Percentiles rank a stretch among this genome's conserved stretches.
phyloP scores from a whole-genome alignment of 2,888 invertebrate species.

The Ophion costatus region DNA sequence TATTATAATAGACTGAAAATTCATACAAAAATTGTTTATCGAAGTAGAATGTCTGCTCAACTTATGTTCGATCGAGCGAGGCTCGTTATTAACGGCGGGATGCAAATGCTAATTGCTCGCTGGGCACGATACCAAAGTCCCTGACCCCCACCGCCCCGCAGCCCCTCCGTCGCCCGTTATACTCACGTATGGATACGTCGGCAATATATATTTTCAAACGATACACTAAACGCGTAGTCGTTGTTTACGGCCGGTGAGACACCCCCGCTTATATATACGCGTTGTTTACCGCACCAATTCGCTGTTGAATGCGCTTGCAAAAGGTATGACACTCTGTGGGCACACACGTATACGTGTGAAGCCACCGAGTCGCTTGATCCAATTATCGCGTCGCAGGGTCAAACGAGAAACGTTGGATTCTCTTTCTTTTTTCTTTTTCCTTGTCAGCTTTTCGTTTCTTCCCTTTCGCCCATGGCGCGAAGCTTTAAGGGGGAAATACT shows the following conservation, averaged over 20 bases:
- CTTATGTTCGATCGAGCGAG: constrained; percentile 49
- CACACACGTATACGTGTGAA: constrained; percentile 14
- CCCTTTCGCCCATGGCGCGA: too few species aligned
- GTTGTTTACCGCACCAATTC: neutral
- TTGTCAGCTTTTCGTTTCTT: too few species aligned
- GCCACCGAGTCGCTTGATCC: constrained; percentile 52
- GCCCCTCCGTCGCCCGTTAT: neutral
- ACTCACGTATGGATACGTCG: constrained; percentile 6
- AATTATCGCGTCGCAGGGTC: constrained; percentile 45
- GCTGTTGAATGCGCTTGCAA: constrained; percentile 32
- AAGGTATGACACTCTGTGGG: neutral
- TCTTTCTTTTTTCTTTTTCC: constrained; percentile 4
- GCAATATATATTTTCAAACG: constrained; percentile 49
- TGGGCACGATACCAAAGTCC: constrained; percentile 42
- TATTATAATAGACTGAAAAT: neutral
- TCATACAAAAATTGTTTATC: constrained; percentile 15
- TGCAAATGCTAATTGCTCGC: constrained; percentile 62
- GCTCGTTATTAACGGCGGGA: constrained; percentile 56
- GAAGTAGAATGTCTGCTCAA: constrained; percentile 30
- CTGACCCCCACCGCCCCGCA: neutral
- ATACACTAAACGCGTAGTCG: constrained; percentile 20
- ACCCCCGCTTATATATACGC: constrained; percentile 9
- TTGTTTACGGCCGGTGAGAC: constrained; percentile 28
- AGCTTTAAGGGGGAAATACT: too few species aligned
- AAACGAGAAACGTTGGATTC: constrained; percentile 24